Evolutionary conservation across 2,797 vertebrate genomes (phyloP).

Genomic region (Lophotriccus pileatus): DNA sequence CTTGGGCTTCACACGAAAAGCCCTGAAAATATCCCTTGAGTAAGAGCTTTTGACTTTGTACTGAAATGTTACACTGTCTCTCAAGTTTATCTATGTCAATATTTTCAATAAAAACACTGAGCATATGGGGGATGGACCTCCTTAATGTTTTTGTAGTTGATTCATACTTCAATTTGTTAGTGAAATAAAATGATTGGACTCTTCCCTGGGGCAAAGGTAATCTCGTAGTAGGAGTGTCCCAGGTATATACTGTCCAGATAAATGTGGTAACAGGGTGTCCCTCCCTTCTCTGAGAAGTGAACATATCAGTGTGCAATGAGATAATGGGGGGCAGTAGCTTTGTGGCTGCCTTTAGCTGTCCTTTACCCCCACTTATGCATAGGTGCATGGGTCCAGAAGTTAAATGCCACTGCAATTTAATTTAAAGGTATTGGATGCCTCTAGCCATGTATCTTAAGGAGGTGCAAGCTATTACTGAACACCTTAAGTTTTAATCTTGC

Average conservation of each 20-base stretch:
- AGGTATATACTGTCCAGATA: not conserved
- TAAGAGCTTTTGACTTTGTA: not conserved
- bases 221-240: not conserved
- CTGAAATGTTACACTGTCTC: not conserved
- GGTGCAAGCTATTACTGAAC: not conserved
- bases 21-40: not conserved
- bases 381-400: not conserved
- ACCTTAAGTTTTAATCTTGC: not conserved
- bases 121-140: rapidly evolving
- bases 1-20: not conserved
- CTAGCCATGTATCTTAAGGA: not conserved
- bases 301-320: not conserved
- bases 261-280: not conserved
- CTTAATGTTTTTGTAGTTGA: not conserved
- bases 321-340: not conserved
- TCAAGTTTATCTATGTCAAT: not conserved
- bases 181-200: not conserved
- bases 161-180: not conserved
- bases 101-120: not conserved
- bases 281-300: not conserved
- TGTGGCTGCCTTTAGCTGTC: not conserved
- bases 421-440: not conserved
- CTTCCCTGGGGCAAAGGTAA: not conserved
- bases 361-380: not conserved
- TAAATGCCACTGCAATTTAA: not conserved